Percentiles rank a stretch among this genome's conserved stretches.
These are phyloP conservation scores for Dendroctonus ponderosae DNA, from an alignment of 1,140 invertebrate genomes.

Conservation along the genomic window DNA sequence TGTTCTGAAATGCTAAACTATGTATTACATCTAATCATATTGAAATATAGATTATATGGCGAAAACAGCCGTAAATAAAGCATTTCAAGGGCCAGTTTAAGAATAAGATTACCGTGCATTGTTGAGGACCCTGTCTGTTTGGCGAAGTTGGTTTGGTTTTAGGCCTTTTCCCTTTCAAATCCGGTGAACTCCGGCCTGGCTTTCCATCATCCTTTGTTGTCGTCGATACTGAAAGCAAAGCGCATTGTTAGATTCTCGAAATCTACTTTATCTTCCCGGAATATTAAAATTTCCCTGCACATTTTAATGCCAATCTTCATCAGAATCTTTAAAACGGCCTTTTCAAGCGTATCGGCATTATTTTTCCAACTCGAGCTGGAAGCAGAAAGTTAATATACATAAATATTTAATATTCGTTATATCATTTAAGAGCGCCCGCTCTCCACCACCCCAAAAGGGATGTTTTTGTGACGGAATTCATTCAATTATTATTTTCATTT, in stretches of 20 bases:
- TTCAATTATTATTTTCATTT: constrained; percentile 24
- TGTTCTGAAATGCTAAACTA: neutral
- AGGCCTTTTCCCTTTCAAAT: constrained; percentile 48
- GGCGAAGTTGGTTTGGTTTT: constrained; percentile 68
- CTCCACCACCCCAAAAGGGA: neutral
- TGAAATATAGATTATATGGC: too few species aligned
- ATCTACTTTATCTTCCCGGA: too few species aligned
- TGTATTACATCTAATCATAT: neutral
- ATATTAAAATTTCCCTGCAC: too few species aligned
- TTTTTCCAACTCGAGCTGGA: too few species aligned
- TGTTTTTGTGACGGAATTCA: constrained; percentile 15
- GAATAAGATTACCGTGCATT: constrained; percentile 59
- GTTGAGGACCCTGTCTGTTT: constrained; percentile 70
- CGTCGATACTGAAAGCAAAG: constrained; percentile 45
- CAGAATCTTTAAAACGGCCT: too few species aligned
- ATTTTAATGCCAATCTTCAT: too few species aligned
- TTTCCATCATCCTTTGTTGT: constrained; percentile 49
- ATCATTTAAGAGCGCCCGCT: neutral
- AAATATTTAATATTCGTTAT: constrained; percentile 1
- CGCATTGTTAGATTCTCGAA: neutral
- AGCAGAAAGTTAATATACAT: neutral
- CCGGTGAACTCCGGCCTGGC: constrained; percentile 38
- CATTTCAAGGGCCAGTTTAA: neutral
- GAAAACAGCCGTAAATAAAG: neutral
- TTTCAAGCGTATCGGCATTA: too few species aligned